Evolutionary conservation across 2,888 invertebrate species (phyloP), one percentile per base, ranked within the genome.

Genomic region (Strigamia crassipes): DNA sequence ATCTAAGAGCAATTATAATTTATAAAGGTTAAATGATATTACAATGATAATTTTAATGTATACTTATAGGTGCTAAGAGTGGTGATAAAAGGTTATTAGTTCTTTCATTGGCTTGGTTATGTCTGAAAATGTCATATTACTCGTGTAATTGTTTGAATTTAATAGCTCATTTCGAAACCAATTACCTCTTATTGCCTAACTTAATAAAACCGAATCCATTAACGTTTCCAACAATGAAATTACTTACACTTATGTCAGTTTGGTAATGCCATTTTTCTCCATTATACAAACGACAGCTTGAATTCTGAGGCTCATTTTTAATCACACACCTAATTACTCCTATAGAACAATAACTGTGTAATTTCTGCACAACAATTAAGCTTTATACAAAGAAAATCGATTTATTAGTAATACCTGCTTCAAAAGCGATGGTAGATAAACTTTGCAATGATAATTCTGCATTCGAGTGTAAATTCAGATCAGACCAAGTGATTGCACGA

Each of bases 361-460:
- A 46, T 46, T 38, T 38, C 10, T 9, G 9, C 6, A 38, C 38
- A 2, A 38, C 38, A 10, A 38, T 38, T 38, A 34, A 34, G 34
- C 6, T 10, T 38, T 1, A 38, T 38, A 38, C 0, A 38, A 10
- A 38, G 38, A 38, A 38, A 27, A 5, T 38, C 8, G 8, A 38
- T 38, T 38, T 10, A 38, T 9, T 38, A 2, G 10, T 66, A 23
- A 66, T 66, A 66, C 61, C 61, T 66, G 61, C 61, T 66, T 66
- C 4, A 18, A 66, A 66, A 23, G 12, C 8, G 12, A 66, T 12
- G 12, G 61, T 12, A 23, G 61, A 66, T 23, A 66, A 66, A 66
- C 23, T 66, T 12, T 46, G 88, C 87, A 0, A 91, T 91, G 83
- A 91, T 85, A 41, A 82, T 87, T 85, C 85, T 41, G 86, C 86